phyloP scores from a whole-genome alignment of 1,140 invertebrate species.

The Acromyrmex echinatior region DNA sequence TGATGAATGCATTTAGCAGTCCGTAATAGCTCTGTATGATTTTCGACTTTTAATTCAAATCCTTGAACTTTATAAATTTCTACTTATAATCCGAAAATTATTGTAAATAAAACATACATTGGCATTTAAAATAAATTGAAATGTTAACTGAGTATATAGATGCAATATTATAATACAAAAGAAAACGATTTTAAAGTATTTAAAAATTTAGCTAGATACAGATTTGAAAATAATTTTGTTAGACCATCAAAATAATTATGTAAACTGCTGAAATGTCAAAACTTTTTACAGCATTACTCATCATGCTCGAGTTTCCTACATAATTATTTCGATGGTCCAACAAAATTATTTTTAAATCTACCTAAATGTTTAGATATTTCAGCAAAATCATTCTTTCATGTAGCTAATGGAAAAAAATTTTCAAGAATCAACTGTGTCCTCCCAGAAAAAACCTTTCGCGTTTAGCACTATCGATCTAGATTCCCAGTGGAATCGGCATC shows the following conservation, averaged over 20 bases:
- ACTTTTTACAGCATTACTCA: too few species aligned
- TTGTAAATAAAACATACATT: neutral
- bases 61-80: neutral
- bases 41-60: neutral
- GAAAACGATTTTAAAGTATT: too few species aligned
- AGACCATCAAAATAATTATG: too few species aligned
- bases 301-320: too few species aligned
- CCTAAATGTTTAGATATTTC: too few species aligned
- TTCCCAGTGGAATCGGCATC: slow-evolving; percentile 3
- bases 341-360: too few species aligned
- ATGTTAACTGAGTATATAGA: neutral
- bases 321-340: too few species aligned
- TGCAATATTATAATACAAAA: too few species aligned
- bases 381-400: too few species aligned
- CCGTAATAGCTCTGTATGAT: neutral
- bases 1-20: neutral
- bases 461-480: slow-evolving; percentile 60
- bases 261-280: too few species aligned
- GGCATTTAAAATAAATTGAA: neutral
- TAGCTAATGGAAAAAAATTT: slow-evolving; percentile 22
- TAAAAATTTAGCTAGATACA: too few species aligned
- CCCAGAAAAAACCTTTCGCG: slow-evolving; percentile 21
- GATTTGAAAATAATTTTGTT: too few species aligned
- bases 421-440: slow-evolving; percentile 37
- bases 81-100: neutral